Conservation (phyloP, 2,797 vertebrate genomes). For the Calcarius lapponicus region DNA sequence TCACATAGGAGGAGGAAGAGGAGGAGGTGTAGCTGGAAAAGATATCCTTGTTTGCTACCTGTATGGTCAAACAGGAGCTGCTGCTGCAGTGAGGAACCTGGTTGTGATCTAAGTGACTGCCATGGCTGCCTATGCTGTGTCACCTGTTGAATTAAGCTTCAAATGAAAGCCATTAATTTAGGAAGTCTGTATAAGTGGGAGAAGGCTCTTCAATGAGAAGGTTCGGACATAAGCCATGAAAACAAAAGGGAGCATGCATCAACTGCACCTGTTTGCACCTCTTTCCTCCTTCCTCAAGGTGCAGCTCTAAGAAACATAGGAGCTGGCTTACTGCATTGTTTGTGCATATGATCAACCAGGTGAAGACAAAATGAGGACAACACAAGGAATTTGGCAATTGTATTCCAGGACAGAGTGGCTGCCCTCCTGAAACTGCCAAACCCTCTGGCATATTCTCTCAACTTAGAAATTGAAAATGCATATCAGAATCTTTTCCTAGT, state of each 20-base stretch:
- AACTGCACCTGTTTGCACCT: not conserved
- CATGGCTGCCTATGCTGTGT: not conserved
- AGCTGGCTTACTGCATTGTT: not conserved
- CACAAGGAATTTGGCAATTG: not conserved
- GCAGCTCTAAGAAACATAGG: not conserved
- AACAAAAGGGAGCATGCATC: not conserved
- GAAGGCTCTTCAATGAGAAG: not conserved
- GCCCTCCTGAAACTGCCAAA: not conserved
- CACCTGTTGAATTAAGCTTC: not conserved
- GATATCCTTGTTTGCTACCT: not conserved
- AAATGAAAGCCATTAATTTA: not conserved
- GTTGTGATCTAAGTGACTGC: not conserved
- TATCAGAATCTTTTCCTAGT: not conserved
- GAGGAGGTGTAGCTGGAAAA: not conserved
- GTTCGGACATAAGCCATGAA: not conserved
- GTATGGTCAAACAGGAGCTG: not conserved
- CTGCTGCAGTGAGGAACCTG: not conserved
- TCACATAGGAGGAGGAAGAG: not conserved
- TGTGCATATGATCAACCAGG: not conserved
- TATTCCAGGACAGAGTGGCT: not conserved
- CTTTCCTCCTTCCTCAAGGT: not conserved
- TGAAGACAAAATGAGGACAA: not conserved
- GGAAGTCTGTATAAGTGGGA: not conserved
- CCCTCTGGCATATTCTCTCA: not conserved
- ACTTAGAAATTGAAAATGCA: constrained; percentile 16